Percentiles rank a stretch among this genome's conserved stretches.
These are phyloP conservation scores for Scolopax mira DNA, from an alignment of 2,113 vertebrate species.

Conservation along the genomic window DNA sequence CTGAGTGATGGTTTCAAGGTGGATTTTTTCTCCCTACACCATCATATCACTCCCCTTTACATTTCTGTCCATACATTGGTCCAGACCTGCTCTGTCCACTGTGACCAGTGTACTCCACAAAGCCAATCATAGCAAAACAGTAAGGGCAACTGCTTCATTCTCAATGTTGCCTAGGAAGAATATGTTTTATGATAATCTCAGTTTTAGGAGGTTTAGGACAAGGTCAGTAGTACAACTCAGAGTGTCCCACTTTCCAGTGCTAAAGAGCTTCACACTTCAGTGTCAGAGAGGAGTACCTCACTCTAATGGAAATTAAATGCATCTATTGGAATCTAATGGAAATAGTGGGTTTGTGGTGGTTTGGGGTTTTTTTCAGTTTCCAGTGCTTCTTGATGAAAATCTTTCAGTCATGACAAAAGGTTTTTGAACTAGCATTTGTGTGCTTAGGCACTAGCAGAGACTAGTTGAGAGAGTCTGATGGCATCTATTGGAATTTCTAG, in stretches of 20 bases:
- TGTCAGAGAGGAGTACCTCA: neutral
- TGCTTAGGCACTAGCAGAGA: neutral
- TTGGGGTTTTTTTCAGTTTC: neutral
- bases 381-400: neutral
- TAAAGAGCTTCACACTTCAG: neutral
- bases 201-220: neutral
- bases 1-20: neutral
- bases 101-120: neutral
- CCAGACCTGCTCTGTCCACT: neutral
- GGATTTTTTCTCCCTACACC: neutral
- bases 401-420: neutral
- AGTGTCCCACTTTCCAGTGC: neutral
- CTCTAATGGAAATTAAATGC: neutral
- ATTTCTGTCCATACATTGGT: neutral
- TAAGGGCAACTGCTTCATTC: neutral
- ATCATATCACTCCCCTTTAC: neutral
- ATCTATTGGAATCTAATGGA: neutral
- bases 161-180: neutral
- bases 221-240: neutral
- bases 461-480: neutral
- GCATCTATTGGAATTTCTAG: slow-evolving; percentile 11
- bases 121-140: neutral
- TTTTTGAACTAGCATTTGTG: neutral
- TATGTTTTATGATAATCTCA: neutral
- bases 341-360: neutral